Evolutionary conservation across 2,113 vertebrate genomes (phyloP).

Genomic region (Forbesichthys papilliferus): DNA sequence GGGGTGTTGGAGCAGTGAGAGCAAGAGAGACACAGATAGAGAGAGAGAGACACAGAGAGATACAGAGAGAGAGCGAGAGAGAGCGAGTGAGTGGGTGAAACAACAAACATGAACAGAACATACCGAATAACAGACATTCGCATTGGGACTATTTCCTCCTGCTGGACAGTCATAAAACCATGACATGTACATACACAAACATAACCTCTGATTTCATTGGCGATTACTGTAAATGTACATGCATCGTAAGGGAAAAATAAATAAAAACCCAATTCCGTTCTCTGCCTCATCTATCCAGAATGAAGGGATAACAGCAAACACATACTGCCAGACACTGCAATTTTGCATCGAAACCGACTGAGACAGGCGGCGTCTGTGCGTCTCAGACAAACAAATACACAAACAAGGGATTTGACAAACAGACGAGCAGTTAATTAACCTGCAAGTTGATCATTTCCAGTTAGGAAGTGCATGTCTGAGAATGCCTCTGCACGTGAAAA

Average conservation of each 20-base stretch:
- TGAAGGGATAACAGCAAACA: slow-evolving; percentile 3
- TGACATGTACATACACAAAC: too few species aligned
- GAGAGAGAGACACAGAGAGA: slow-evolving; percentile 9
- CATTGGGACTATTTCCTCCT: too few species aligned
- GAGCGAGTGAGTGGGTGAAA: slow-evolving; percentile 23
- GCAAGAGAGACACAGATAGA: slow-evolving; percentile 8
- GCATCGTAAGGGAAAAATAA: slow-evolving; percentile 27
- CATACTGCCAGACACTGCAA: slow-evolving; percentile 37
- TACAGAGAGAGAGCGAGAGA: not conserved
- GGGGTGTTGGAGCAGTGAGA: slow-evolving; percentile 52
- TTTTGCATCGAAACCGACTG: slow-evolving; percentile 24
- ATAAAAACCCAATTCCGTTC: slow-evolving; percentile 34
- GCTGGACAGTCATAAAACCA: too few species aligned
- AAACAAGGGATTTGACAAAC: slow-evolving; percentile 8
- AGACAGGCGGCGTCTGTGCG: slow-evolving; percentile 19
- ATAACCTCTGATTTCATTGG: not conserved
- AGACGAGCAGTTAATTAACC: slow-evolving; percentile 37
- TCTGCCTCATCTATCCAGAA: slow-evolving; percentile 23
- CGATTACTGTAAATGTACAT: slow-evolving; percentile 2
- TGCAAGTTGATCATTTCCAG: slow-evolving; percentile 28
- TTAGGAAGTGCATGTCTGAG: slow-evolving; percentile 11
- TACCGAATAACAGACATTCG: not conserved
- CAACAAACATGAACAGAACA: not conserved
- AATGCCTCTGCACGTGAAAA: slow-evolving; percentile 25
- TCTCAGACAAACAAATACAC: slow-evolving; percentile 11